A percentile compares a stretch with the other conserved stretches of the same genome.
Conservation (phyloP, 2,113 vertebrate species). For the Erpornis zantholeuca region DNA sequence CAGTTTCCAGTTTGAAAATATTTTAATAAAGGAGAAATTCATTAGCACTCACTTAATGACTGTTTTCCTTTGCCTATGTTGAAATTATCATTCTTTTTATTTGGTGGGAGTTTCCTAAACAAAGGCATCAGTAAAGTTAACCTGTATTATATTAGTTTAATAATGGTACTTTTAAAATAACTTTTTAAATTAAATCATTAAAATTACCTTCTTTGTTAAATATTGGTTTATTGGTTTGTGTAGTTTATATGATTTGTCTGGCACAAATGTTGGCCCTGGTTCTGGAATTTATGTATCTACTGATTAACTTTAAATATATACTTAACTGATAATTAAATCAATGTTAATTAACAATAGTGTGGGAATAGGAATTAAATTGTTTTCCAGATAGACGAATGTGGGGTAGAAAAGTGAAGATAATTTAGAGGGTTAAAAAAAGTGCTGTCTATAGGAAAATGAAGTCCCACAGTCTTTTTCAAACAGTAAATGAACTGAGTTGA, state of each 20-base stretch:
- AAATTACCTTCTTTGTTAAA: background rate
- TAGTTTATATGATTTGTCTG: background rate
- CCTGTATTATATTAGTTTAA: background rate
- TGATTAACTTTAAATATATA: background rate
- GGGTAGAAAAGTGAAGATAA: background rate
- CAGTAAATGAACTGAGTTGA: background rate
- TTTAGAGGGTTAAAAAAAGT: background rate
- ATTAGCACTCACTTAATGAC: slow-evolving; percentile 6
- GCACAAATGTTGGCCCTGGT: background rate
- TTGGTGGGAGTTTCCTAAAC: background rate
- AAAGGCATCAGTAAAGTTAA: background rate
- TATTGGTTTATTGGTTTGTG: background rate
- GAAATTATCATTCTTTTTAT: background rate
- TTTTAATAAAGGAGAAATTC: slow-evolving; percentile 40
- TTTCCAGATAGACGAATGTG: background rate
- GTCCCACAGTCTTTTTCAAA: background rate
- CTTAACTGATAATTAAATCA: background rate
- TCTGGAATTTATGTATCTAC: background rate
- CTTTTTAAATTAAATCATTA: background rate
- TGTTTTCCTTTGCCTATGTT: background rate
- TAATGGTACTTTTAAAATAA: background rate
- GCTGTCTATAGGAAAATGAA: background rate
- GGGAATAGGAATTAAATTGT: background rate
- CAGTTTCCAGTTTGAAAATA: slow-evolving; percentile 17
- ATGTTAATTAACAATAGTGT: background rate